Evolutionary conservation across 1,140 invertebrate species (phyloP).

Genomic region (Patella vulgata): DNA sequence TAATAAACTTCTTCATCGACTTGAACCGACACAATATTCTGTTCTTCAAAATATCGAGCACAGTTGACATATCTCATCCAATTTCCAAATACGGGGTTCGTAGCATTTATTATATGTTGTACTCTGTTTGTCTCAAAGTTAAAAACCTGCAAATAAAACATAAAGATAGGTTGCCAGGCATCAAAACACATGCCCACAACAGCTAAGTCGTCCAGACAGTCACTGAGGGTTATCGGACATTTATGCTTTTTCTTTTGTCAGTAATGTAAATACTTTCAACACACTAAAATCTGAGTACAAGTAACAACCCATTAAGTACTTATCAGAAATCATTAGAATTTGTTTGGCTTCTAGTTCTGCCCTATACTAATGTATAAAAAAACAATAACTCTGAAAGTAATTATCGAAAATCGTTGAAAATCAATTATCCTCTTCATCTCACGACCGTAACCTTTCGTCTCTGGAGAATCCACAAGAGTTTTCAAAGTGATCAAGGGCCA

Average conservation of each 20-base stretch:
- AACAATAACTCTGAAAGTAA: too few relatives aligned
- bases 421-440: too few relatives aligned
- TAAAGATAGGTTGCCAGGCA: too few relatives aligned
- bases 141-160: conserved; percentile 36
- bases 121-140: conserved; percentile 39
- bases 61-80: conserved; percentile 66
- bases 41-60: conserved; percentile 61
- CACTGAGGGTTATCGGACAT: not conserved
- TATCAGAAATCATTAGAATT: too few relatives aligned
- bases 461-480: not conserved
- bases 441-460: not conserved
- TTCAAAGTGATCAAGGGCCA: too few relatives aligned
- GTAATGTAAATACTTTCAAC: too few relatives aligned
- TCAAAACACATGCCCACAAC: conserved; percentile 3
- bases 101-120: conserved; percentile 66
- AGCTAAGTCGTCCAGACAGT: not conserved
- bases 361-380: too few relatives aligned
- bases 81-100: conserved; percentile 56
- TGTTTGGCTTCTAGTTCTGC: too few relatives aligned
- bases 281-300: too few relatives aligned
- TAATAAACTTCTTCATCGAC: conserved; percentile 59
- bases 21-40: conserved; percentile 61
- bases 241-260: not conserved
- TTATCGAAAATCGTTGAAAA: too few relatives aligned
- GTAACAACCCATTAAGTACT: too few relatives aligned